Evolutionary conservation across 2,797 vertebrate genomes (phyloP), one percentile per base, ranked within the genome.

Genomic region (Melanotaenia nigrans): DNA sequence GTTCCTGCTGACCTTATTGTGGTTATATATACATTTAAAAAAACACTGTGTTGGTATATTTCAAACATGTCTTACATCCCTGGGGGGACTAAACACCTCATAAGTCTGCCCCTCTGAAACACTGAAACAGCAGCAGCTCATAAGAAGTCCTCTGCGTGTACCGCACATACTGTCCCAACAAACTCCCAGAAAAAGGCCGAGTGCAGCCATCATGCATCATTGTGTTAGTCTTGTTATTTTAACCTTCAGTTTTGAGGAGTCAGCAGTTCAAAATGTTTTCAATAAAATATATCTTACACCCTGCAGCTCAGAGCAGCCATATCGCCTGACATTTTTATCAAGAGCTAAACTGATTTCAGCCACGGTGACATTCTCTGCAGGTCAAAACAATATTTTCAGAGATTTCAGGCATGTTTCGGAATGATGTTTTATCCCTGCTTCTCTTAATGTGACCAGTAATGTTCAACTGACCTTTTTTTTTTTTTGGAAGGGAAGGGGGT

Each of bases 241-340:
- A 30, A 30, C 69, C 70, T 76, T 79, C 72, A n/a, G 20, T 72
- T 84, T 72, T 75, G 84, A 88, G 75, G 74, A 89, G 61, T 20
- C 49, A 66, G 71, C 75, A 63, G 77, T 72, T 84, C 70, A 55
- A 68, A 70, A 30, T 28, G 14, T 64, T 53, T 76, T 68, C 77
- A 49, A 65, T 83, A 75, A 85, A 85, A 81, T 42, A 86, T 18
- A 63, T 70, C 61, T 33, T 24, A 51, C 58, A 68, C 73, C 64
- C 47, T 63, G 32, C 12, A 28, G 78, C 74, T 77, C 65, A 14
- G 59, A 67, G 70, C 9, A 16, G 67, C 71, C 68, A 47, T 71
- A 79, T 62, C 59, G 65, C 59, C 53, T 82, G 87, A 87, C 83
- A 85, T 82, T 89, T 87, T 71, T 75, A 87, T 84, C 83, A 86